Evolutionary conservation across 2,113 vertebrate genomes (phyloP).

Genomic region (Tympanuchus pallidicinctus): DNA sequence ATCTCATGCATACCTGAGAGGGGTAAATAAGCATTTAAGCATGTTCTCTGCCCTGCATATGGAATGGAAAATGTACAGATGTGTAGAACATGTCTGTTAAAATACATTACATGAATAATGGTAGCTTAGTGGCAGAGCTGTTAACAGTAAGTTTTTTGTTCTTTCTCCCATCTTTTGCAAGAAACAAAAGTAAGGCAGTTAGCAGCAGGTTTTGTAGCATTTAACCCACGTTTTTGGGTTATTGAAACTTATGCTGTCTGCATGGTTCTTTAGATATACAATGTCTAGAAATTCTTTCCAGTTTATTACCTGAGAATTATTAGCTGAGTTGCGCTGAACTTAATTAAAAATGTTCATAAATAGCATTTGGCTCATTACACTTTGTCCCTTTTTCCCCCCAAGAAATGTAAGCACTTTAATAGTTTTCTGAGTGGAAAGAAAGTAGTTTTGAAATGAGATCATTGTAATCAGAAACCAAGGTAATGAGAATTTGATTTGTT

Average conservation of each 20-base stretch:
- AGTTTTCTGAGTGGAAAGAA: conserved; percentile 51
- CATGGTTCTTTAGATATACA: conserved; percentile 16
- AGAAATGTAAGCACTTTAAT: conserved; percentile 66
- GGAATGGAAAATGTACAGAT: not conserved
- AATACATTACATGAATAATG: not conserved
- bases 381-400: conserved; percentile 54
- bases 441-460: conserved; percentile 52
- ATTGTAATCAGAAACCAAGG: conserved; percentile 58
- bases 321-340: conserved; percentile 48
- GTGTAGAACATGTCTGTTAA: not conserved
- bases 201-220: not conserved
- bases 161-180: not conserved
- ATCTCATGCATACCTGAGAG: not conserved
- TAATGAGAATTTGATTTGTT: conserved; percentile 66
- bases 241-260: conserved; percentile 36
- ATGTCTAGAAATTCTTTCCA: conserved; percentile 60
- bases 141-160: not conserved
- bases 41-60: not conserved
- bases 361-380: conserved; percentile 67
- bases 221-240: conserved; percentile 22
- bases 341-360: conserved; percentile 71
- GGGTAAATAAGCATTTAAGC: not conserved
- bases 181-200: conserved; percentile 12
- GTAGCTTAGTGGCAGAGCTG: not conserved
- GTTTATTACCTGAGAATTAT: conserved; percentile 69